These are phyloP conservation scores for Drosophila kikkawai DNA, from an alignment of 1,140 invertebrate species.

Conservation along the genomic window DNA sequence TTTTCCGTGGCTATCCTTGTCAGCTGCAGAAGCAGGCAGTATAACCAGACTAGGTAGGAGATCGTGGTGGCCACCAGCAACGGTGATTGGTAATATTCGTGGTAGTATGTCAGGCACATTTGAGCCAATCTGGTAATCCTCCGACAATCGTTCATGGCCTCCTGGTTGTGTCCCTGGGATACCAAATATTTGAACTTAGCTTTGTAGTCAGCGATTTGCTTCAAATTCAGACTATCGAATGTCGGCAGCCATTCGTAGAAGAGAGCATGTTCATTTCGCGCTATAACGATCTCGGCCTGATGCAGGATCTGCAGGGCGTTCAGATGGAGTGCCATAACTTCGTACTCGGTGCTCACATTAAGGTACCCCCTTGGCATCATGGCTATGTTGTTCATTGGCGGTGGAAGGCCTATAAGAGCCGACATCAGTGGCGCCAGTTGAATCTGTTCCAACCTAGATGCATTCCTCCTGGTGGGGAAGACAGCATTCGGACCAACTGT, in stretches of 20 bases:
- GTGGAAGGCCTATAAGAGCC: conserved; percentile 75
- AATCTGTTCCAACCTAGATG: conserved; percentile 14
- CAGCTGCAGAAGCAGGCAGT: conserved; percentile 41
- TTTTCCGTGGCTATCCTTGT: not conserved
- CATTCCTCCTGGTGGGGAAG: not conserved
- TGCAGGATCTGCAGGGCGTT: conserved; percentile 3
- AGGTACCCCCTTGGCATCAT: conserved; percentile 18
- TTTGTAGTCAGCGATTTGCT: conserved; percentile 18
- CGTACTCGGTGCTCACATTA: conserved; percentile 25
- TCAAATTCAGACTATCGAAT: conserved; percentile 25
- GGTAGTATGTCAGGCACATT: conserved; percentile 89
- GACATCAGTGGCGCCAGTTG: conserved; percentile 35
- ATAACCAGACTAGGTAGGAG: conserved; percentile 90
- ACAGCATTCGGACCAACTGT: not conserved
- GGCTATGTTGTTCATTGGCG: conserved; percentile 30
- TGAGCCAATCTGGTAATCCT: conserved; percentile 74
- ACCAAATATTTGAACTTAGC: not conserved
- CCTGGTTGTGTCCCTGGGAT: not conserved
- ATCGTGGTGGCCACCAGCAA: conserved; percentile 87
- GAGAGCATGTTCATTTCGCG: conserved; percentile 19
- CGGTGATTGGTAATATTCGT: conserved; percentile 90
- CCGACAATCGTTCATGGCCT: conserved; percentile 11
- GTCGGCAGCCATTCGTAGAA: conserved; percentile 51
- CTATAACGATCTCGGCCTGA: conserved; percentile 10
- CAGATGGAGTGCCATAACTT: conserved; percentile 87